Percentiles rank a stretch among this genome's conserved stretches.
Conservation (phyloP, 2,888 invertebrate species). For the Taenaris catops region DNA sequence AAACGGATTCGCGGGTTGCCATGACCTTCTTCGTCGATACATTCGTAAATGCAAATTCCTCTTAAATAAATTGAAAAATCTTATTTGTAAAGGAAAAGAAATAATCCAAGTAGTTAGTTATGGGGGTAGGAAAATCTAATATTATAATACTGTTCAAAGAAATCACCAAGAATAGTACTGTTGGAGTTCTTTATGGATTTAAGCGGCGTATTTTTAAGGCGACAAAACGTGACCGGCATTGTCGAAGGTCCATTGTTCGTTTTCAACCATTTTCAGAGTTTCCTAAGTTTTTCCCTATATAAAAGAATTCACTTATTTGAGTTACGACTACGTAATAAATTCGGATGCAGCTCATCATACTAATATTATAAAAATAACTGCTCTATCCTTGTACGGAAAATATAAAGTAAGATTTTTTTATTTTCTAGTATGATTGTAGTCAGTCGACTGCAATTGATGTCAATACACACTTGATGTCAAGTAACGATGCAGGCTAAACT, state of each 20-base stretch:
- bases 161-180: conserved; percentile 61
- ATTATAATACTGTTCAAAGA: conserved; percentile 61
- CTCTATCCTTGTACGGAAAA: too few relatives aligned
- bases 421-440: too few relatives aligned
- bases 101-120: conserved; percentile 20
- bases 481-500: too few relatives aligned
- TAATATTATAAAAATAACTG: background rate
- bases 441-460: too few relatives aligned
- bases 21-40: too few relatives aligned
- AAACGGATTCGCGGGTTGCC: too few relatives aligned
- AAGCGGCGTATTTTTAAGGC: conserved; percentile 74
- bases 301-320: conserved; percentile 71
- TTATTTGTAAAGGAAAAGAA: conserved; percentile 8
- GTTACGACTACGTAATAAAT: conserved; percentile 60
- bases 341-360: conserved; percentile 35
- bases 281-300: conserved; percentile 48
- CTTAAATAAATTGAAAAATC: conserved; percentile 10
- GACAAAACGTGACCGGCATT: conserved; percentile 68
- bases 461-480: too few relatives aligned
- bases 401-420: too few relatives aligned
- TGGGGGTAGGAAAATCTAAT: conserved; percentile 39
- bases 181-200: conserved; percentile 71
- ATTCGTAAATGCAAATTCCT: too few relatives aligned
- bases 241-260: conserved; percentile 59
- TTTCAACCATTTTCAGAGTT: conserved; percentile 51